phyloP scores from a whole-genome alignment of 2,888 invertebrate genomes.

The Euproctis similis region DNA sequence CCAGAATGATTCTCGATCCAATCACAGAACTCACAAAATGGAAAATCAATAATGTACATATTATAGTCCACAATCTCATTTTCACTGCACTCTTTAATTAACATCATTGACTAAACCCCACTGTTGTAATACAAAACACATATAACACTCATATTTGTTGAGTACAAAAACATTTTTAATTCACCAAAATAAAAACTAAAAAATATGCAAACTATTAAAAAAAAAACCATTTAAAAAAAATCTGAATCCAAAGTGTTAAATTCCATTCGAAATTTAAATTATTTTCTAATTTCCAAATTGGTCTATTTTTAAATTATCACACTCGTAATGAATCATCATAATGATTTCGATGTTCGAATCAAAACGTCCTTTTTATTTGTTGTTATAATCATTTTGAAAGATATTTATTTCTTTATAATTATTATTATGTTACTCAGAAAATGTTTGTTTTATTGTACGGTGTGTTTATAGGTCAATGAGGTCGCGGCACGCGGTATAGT shows the following conservation, averaged over 20 bases:
- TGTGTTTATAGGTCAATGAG: constrained; percentile 51
- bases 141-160: constrained; percentile 9
- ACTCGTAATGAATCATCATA: neutral
- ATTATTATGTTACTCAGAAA: constrained; percentile 4
- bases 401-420: constrained; percentile 4
- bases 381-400: neutral
- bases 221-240: too few relatives aligned
- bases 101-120: constrained; percentile 37
- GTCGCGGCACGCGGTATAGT: constrained; percentile 48
- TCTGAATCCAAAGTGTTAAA: neutral
- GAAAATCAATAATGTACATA: constrained; percentile 40
- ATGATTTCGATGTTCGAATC: constrained; percentile 3
- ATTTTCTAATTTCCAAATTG: neutral
- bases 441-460: constrained; percentile 13
- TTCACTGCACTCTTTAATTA: constrained; percentile 39
- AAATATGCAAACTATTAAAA: constrained; percentile 1
- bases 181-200: neutral
- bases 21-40: constrained; percentile 36
- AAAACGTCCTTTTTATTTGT: constrained; percentile 3
- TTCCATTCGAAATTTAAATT: constrained; percentile 11
- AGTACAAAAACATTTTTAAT: constrained; percentile 3
- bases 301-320: constrained; percentile 1
- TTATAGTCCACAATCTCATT: constrained; percentile 49
- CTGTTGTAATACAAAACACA: constrained; percentile 16
- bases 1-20: constrained; percentile 59